Evolutionary conservation across 2,888 invertebrate genomes (phyloP), one percentile per base, ranked within the genome.

Genomic region (Lypha dubia): DNA sequence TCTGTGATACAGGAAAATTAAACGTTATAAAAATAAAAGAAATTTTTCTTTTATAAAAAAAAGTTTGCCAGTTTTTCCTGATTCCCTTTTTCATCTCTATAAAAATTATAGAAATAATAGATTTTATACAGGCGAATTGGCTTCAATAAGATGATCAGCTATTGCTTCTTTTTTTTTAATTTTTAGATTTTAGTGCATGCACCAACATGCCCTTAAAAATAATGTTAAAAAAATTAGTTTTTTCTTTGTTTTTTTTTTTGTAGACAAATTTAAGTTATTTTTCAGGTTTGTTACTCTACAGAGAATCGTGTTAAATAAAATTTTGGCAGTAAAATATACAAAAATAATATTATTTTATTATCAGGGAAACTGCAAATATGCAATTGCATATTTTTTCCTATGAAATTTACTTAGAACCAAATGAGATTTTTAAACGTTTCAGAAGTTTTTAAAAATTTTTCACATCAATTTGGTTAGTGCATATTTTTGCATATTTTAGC

Each of bases 1-100:
- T 32, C 32, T 60, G 38, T 35, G 1, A 9, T 24, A 35, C 70
- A 79, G 53, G 71, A 79, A 79, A 79, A 79, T 79, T 79, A 79
- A 63, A 79, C 62, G 22, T 51, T 51, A 67, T 46, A 32, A 5
- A 58, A 35, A n/a, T n/a, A 75, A 32, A 32, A 32, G 0, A 3
- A n/a, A 11, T 35, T 58, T 58, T 44, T n/a, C n/a, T 17, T 6
- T 38, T 46, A 2, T 7, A 70, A 70, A 49, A 58, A 60, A 60
- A 51, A 49, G n/a, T 24, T 60, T 49, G 9, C 6, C 17, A 11
- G n/a, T 20, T 20, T 28, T 17, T 9, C 49, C 49, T 28, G n/a
- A 35, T 0, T 35, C 46, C 24, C 11, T 32, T 20, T 3, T 20
- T 5, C 28, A 28, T n/a, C 35, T 35, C 3, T 22, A 8, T 3